A percentile compares a stretch with the other conserved stretches of the same genome.
phyloP scores from a whole-genome alignment of 2,888 invertebrate species.

The Ophion costatus region DNA sequence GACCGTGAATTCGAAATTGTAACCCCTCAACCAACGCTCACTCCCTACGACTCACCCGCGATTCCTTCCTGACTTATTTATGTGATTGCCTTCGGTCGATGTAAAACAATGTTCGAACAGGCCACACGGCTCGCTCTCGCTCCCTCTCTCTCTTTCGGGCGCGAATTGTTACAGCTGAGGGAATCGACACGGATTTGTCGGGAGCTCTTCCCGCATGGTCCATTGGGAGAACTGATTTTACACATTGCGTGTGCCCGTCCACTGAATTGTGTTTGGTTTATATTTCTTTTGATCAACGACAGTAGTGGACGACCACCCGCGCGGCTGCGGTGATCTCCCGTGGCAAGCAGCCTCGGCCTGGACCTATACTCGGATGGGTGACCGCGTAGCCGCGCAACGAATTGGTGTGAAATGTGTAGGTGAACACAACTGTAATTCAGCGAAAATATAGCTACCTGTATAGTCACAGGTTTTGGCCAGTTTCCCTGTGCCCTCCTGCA shows the following conservation, averaged over 20 bases:
- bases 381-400: too few relatives aligned
- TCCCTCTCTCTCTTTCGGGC: neutral
- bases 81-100: slow-evolving; percentile 78
- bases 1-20: slow-evolving; percentile 81
- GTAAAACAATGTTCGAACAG: slow-evolving; percentile 76
- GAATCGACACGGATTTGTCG: slow-evolving; percentile 67
- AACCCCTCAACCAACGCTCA: slow-evolving; percentile 61
- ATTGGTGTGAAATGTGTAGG: too few relatives aligned
- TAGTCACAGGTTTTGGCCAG: too few relatives aligned
- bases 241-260: slow-evolving; percentile 11
- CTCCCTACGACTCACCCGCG: slow-evolving; percentile 57
- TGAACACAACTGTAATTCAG: too few relatives aligned
- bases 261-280: too few relatives aligned
- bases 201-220: slow-evolving; percentile 35
- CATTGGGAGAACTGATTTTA: slow-evolving; percentile 42
- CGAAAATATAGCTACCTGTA: too few relatives aligned
- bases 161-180: slow-evolving; percentile 44
- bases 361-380: too few relatives aligned
- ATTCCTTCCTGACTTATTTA: slow-evolving; percentile 79
- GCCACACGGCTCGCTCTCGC: slow-evolving; percentile 26
- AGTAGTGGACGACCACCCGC: too few relatives aligned
- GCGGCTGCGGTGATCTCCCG: too few relatives aligned
- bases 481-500: too few relatives aligned
- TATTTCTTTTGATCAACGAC: too few relatives aligned
- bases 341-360: too few relatives aligned